Base-by-base conservation (phyloP, 2,113 vertebrate species). In the Pseudolaguvia tuberculata region DNA sequence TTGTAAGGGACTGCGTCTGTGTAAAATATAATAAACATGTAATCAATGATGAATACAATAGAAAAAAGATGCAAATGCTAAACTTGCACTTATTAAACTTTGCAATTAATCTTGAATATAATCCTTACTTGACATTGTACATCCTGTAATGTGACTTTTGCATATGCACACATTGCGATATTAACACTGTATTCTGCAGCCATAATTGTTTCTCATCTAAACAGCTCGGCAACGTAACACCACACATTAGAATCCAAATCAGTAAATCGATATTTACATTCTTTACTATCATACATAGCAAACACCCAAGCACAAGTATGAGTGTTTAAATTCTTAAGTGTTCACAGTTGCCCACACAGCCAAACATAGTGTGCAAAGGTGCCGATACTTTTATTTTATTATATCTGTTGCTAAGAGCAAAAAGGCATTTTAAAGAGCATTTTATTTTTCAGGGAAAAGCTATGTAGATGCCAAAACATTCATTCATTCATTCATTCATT, bases 321-420 rank as follows among this genome's bases (percentile, higher is more conserved):
- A 29, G 27, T 11, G 6, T 25, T 50, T 20, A 3, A 8, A 27
- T 25, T 25, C 14, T 47, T 66, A 25, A 66, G 23, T 20, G 21
- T 12, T 20, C 17, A 29, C 5, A 9, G 23, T 23, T 25, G 45
- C 42, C 63, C 63, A 66, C 45, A 50, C 63, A 50, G 45, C 17
- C 45, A 50, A 65, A 65, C 39, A 47, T 25, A 50, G 23, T 50
- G 47, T 20, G n/a, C n/a, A n/a, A n/a, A n/a, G n/a, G n/a, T n/a
- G 23, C 63, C 63, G 50, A 67, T 20, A 50, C 63, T 67, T 67
- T 67, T 17, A 50, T 67, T 25, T 27, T 25, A 23, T 8, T 23
- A 9, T 65, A 25, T 47, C 61, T 5, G 61, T 45, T 65, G n/a
- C 4, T 23, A 29, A 42, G 12, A 42, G 31, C 12, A 63, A 45